A percentile compares a stretch with the other conserved stretches of the same genome.
phyloP scores from a whole-genome alignment of 2,888 invertebrate genomes.

The Prostheceraeus crozeri region DNA sequence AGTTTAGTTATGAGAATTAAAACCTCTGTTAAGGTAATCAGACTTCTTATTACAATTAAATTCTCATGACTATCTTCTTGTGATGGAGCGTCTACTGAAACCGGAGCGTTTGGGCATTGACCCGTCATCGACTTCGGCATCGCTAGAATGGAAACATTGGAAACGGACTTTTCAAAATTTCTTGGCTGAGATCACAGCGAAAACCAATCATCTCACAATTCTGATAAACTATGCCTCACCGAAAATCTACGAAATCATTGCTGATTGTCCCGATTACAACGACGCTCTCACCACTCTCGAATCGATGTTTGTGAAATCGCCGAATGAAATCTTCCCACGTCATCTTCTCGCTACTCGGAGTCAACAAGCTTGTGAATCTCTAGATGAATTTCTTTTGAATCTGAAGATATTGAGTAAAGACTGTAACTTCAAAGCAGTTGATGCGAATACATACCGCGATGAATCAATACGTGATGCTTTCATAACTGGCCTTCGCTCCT shows the following conservation, averaged over 20 bases:
- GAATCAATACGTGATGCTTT: slow-evolving; percentile 29
- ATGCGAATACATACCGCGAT: slow-evolving; percentile 22
- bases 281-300: too few relatives aligned
- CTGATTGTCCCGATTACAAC: too few relatives aligned
- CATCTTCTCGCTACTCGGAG: too few relatives aligned
- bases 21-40: too few relatives aligned
- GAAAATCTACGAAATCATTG: too few relatives aligned
- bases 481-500: slow-evolving; percentile 21
- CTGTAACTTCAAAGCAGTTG: slow-evolving; percentile 32
- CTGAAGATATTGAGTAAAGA: slow-evolving; percentile 13
- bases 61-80: too few relatives aligned
- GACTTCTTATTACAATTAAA: too few relatives aligned
- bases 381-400: slow-evolving; percentile 25
- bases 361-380: slow-evolving; percentile 29
- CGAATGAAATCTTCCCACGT: too few relatives aligned
- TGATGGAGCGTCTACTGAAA: slow-evolving; percentile 24
- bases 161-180: slow-evolving; percentile 18
- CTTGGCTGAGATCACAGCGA: slow-evolving; percentile 21
- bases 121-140: slow-evolving; percentile 15
- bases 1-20: too few relatives aligned
- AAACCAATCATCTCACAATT: too few relatives aligned
- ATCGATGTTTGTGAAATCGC: too few relatives aligned
- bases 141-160: slow-evolving; percentile 26
- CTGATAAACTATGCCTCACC: too few relatives aligned
- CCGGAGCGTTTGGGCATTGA: slow-evolving; percentile 16